These are phyloP conservation scores for Argentina silus DNA, from an alignment of 2,797 vertebrate genomes.

Conservation along the genomic window DNA sequence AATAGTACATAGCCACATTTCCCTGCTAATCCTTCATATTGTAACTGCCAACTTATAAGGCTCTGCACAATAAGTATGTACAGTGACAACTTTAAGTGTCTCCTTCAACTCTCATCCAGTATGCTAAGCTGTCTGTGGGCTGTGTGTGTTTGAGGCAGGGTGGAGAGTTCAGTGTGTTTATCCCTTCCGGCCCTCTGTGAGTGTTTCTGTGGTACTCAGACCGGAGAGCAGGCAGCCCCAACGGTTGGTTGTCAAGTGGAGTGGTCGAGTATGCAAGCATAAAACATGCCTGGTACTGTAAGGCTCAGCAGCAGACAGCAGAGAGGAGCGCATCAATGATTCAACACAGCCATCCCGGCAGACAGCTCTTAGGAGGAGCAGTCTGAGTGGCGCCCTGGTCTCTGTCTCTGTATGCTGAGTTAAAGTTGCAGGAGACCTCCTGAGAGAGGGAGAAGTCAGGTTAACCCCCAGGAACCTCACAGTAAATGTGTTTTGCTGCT, in stretches of 20 bases:
- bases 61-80: too few species aligned
- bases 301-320: slow-evolving; percentile 26
- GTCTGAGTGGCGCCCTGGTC: neutral
- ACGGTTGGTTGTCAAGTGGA: slow-evolving; percentile 4
- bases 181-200: neutral
- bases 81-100: too few species aligned
- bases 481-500: neutral
- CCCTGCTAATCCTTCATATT: too few species aligned
- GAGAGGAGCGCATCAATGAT: slow-evolving; percentile 40
- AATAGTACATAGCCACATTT: too few species aligned
- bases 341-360: slow-evolving; percentile 42
- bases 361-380: slow-evolving; percentile 28
- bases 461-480: slow-evolving; percentile 34
- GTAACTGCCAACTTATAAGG: too few species aligned
- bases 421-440: slow-evolving; percentile 35
- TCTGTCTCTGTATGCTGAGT: slow-evolving; percentile 34
- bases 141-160: neutral
- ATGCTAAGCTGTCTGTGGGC: too few species aligned
- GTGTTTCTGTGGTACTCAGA: neutral
- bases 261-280: neutral
- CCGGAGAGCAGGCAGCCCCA: neutral
- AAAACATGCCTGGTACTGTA: slow-evolving; percentile 13
- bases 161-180: too few species aligned
- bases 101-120: too few species aligned
- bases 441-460: slow-evolving; percentile 27